phyloP scores from a whole-genome alignment of 2,797 vertebrate genomes.

The Taenioides sp. region DNA sequence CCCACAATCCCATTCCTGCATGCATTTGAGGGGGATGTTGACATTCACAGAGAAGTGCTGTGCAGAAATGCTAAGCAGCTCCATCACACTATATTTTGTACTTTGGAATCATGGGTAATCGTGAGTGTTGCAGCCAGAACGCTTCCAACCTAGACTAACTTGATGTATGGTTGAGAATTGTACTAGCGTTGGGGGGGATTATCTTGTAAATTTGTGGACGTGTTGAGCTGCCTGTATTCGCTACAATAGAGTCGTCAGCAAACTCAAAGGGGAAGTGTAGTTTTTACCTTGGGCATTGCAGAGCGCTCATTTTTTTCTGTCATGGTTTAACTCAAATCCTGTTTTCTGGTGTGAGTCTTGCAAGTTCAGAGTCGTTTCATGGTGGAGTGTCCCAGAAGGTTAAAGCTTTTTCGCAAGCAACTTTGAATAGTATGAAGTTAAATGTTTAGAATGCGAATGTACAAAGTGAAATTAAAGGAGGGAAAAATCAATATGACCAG shows the following conservation, averaged over 20 bases:
- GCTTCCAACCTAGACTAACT: slow-evolving; percentile 28
- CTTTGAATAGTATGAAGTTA: not conserved
- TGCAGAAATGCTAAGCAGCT: slow-evolving; percentile 25
- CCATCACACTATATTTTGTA: slow-evolving; percentile 22
- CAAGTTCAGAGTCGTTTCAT: slow-evolving; percentile 15
- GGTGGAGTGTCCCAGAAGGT: slow-evolving; percentile 13
- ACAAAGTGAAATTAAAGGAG: not conserved
- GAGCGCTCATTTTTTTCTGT: slow-evolving; percentile 12
- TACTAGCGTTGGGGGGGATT: slow-evolving; percentile 37
- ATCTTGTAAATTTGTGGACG: slow-evolving; percentile 30
- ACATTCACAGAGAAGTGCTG: slow-evolving; percentile 18
- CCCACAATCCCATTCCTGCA: slow-evolving; percentile 25
- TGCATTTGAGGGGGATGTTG: slow-evolving; percentile 32
- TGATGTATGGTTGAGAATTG: slow-evolving; percentile 33
- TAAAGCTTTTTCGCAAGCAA: slow-evolving; percentile 3
- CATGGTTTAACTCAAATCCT: slow-evolving; percentile 19
- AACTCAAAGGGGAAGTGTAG: slow-evolving; percentile 10
- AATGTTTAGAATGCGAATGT: not conserved
- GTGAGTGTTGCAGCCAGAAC: slow-evolving; percentile 28
- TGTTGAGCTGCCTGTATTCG: slow-evolving; percentile 19
- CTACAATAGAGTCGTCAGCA: slow-evolving; percentile 17
- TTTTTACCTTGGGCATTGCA: slow-evolving; percentile 11
- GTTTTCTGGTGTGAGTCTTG: slow-evolving; percentile 13
- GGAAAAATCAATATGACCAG: too few species aligned
- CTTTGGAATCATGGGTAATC: slow-evolving; percentile 29